These are phyloP conservation scores for Pyrocoelia pectoralis DNA, from an alignment of 2,888 invertebrate genomes.

Conservation along the genomic window DNA sequence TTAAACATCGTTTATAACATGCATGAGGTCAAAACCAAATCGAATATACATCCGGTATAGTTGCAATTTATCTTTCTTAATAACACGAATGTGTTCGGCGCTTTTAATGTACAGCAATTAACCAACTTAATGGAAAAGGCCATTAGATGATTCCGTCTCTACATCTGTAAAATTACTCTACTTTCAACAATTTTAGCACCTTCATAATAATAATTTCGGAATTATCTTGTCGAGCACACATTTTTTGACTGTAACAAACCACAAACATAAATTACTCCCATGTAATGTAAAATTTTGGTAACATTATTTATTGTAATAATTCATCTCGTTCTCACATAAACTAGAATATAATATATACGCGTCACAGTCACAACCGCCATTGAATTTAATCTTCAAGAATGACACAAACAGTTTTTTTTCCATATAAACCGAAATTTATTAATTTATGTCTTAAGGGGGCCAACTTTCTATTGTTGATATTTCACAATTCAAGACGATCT, in stretches of 20 bases:
- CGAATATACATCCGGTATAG: too few species aligned
- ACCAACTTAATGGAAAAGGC: too few species aligned
- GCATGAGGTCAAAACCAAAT: too few species aligned
- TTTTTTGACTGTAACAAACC: not conserved
- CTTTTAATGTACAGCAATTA: too few species aligned
- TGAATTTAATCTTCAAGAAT: not conserved
- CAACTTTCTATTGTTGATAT: not conserved
- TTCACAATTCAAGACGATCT: not conserved
- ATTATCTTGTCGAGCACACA: too few species aligned
- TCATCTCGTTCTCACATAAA: constrained; percentile 8
- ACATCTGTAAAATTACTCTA: not conserved
- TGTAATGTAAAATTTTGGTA: constrained; percentile 10
- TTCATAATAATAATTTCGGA: too few species aligned
- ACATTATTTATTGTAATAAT: constrained; percentile 4
- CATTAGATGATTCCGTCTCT: not conserved
- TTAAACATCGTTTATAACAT: too few species aligned
- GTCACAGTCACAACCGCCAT: constrained; percentile 8
- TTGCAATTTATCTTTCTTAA: too few species aligned
- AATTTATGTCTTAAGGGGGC: not conserved
- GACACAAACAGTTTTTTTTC: not conserved
- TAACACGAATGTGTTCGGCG: too few species aligned
- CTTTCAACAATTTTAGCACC: too few species aligned
- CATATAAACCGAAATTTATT: not conserved
- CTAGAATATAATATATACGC: constrained; percentile 16
- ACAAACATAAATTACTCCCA: not conserved